Evolutionary conservation across 2,888 invertebrate genomes (phyloP), one percentile per base, ranked within the genome.

Genomic region (Spatulosminthurus flaviceps): DNA sequence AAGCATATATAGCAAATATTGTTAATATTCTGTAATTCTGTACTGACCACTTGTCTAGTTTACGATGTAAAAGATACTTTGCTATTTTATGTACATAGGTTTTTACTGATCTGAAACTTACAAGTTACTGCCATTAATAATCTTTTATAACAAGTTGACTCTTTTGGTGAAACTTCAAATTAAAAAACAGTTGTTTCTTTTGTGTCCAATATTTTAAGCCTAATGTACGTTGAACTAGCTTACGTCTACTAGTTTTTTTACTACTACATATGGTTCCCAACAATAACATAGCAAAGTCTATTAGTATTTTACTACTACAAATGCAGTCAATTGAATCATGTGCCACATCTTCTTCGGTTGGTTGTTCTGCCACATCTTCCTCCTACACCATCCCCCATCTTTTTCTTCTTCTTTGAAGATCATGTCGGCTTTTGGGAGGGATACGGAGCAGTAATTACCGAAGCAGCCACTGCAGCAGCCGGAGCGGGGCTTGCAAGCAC

Each of bases 341-440:
- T 51, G 19, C n/a, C 16, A 13, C 16, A 51, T 51, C 51, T 51
- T 51, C 51, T 51, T 51, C 16, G n/a, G 34, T 34, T 7, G 34
- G 34, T 7, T 4, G 34, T 34, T 34, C 34, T 34, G 34, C 34
- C 34, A 34, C 51, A 51, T 51, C 51, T 51, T 51, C 9, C 16
- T 9, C 41, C 5, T 61, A n/a, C 7, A 22, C n/a, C n/a, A n/a
- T n/a, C n/a, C n/a, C n/a, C n/a, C n/a, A n/a, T n/a, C n/a, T n/a
- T n/a, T n/a, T n/a, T 64, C 64, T 64, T 64, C 51, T 51, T 13
- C 19, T 19, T 13, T 2, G 51, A 51, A 51, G 51, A 19, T 51
- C 51, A 51, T 72, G 78, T 85, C 77, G 85, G 84, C 77, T 85
- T 85, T 77, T 82, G 85, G 72, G 84, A 79, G 76, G 92, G 92